Percentiles rank a stretch among this genome's conserved stretches.
phyloP scores from a whole-genome alignment of 2,888 invertebrate genomes.

The Phasia obesa region DNA sequence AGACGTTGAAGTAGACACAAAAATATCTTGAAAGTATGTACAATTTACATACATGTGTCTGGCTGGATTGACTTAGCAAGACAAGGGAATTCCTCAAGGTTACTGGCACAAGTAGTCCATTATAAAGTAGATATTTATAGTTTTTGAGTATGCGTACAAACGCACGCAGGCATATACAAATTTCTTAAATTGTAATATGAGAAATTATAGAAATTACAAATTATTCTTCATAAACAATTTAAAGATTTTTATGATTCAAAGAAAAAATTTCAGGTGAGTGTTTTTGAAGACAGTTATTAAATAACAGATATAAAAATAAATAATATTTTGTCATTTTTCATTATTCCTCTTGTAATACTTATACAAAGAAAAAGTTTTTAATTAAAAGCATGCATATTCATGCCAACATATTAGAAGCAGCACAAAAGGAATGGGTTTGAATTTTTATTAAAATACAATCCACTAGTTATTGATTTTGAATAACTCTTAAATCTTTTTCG shows the following conservation, averaged over 20 bases:
- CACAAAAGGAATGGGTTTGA: slow-evolving; percentile 8
- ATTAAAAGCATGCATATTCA: slow-evolving; percentile 56
- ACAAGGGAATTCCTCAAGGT: slow-evolving; percentile 80
- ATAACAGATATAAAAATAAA: background rate
- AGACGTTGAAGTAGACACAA: slow-evolving; percentile 58
- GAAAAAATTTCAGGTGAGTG: background rate
- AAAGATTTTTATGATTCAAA: background rate
- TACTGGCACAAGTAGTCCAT: slow-evolving; percentile 71
- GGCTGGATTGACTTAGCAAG: slow-evolving; percentile 53
- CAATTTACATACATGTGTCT: slow-evolving; percentile 44
- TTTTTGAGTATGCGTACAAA: slow-evolving; percentile 50
- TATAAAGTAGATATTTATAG: slow-evolving; percentile 41
- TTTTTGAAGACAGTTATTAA: background rate
- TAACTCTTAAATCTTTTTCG: slow-evolving; percentile 67
- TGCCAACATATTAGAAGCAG: background rate
- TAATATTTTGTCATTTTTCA: background rate
- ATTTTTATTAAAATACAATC: slow-evolving; percentile 50
- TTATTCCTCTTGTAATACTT: background rate
- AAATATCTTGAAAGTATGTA: slow-evolving; percentile 57
- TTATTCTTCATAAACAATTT: background rate
- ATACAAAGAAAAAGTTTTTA: slow-evolving; percentile 23
- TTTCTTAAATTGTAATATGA: background rate
- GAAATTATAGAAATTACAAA: background rate
- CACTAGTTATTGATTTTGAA: slow-evolving; percentile 66
- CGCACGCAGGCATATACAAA: background rate